phyloP scores from a whole-genome alignment of 2,797 vertebrate genomes.

The Merluccius polli region DNA sequence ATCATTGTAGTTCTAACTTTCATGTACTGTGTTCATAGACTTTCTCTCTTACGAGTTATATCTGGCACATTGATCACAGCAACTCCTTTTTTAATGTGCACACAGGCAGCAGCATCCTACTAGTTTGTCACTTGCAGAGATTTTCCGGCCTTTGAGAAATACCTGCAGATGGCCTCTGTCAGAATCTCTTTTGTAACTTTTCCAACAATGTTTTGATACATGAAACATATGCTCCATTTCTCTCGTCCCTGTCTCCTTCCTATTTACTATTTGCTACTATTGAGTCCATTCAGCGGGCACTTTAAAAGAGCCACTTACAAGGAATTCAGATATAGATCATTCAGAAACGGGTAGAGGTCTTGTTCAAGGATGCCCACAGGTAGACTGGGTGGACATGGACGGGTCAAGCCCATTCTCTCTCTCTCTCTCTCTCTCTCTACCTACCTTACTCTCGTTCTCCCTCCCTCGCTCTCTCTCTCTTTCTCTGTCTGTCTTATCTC shows the following conservation, averaged over 20 bases:
- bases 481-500: conserved; percentile 8
- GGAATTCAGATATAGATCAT: background rate
- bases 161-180: conserved; percentile 52
- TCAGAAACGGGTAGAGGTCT: background rate
- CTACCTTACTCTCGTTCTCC: conserved; percentile 40
- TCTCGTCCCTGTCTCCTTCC: conserved; percentile 24
- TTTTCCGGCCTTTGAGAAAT: conserved; percentile 53
- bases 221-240: conserved; percentile 17
- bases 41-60: too few species aligned
- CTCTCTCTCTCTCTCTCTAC: too few species aligned
- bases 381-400: too few species aligned
- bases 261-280: too few species aligned
- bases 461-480: conserved; percentile 43
- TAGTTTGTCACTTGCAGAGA: conserved; percentile 43
- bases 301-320: conserved; percentile 20
- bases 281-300: background rate
- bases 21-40: background rate
- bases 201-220: conserved; percentile 37
- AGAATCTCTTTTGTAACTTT: conserved; percentile 56
- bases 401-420: background rate
- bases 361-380: background rate
- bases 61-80: too few species aligned
- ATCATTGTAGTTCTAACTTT: background rate
- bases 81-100: background rate
- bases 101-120: conserved; percentile 1